Percentiles rank a stretch among this genome's conserved stretches.
Conservation (phyloP, 1,140 invertebrate genomes). For the Conopomorpha cramerella region DNA sequence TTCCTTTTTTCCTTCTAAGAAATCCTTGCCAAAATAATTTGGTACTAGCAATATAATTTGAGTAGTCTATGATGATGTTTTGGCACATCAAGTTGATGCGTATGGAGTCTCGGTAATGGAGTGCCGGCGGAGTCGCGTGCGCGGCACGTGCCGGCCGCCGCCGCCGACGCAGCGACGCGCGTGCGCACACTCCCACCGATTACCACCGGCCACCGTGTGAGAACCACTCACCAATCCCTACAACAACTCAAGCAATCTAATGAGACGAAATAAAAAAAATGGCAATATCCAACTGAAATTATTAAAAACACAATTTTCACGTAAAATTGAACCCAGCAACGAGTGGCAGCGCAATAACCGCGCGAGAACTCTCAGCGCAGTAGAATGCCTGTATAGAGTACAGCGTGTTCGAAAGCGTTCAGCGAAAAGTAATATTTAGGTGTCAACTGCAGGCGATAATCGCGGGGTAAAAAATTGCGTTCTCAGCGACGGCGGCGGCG, state of each 20-base stretch:
- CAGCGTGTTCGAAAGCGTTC: conserved; percentile 17
- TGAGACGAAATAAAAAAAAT: no score
- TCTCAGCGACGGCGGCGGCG: conserved; percentile 20
- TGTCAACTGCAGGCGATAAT: conserved; percentile 57
- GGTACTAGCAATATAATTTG: conserved; percentile 4
- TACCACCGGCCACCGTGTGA: conserved; percentile 33
- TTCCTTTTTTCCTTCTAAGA: no score
- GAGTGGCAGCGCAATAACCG: conserved; percentile 35
- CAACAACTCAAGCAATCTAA: no score
- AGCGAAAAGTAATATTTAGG: conserved; percentile 55
- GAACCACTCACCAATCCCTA: conserved; percentile 12
- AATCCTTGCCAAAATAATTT: no score
- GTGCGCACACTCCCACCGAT: conserved; percentile 41
- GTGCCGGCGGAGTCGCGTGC: conserved; percentile 18
- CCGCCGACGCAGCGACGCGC: conserved; percentile 12
- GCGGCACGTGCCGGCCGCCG: conserved; percentile 15
- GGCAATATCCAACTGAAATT: no score
- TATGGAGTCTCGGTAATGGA: conserved; percentile 39
- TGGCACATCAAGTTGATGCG: conserved; percentile 16
- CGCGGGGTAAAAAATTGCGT: conserved; percentile 52
- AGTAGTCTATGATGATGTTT: conserved; percentile 18
- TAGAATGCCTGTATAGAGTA: conserved; percentile 40
- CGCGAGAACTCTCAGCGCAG: conserved; percentile 26
- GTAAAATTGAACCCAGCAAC: no score
- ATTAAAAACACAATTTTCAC: no score